These are phyloP conservation scores for Oscheius sp. DNA, from an alignment of 2,888 invertebrate genomes.

Conservation along the genomic window DNA sequence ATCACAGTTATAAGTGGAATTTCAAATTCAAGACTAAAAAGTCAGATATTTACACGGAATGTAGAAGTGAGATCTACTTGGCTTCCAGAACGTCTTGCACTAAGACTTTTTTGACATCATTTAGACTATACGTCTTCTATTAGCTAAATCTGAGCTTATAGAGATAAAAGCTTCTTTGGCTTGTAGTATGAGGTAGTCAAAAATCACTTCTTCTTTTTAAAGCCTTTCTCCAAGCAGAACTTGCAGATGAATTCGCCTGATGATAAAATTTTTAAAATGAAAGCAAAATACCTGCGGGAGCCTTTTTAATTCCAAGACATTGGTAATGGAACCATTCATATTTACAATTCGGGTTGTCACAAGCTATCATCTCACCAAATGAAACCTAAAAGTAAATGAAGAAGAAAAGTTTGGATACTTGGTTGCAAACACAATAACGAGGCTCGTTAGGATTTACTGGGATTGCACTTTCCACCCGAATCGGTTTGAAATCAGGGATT, in stretches of 20 bases:
- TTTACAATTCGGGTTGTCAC: constrained; percentile 82
- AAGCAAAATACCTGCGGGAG: constrained; percentile 35
- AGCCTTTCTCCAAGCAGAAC: constrained; percentile 72
- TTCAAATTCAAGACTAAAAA: no score
- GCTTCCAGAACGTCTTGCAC: no score
- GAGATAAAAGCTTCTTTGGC: no score
- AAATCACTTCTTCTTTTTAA: constrained; percentile 71
- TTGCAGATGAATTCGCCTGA: constrained; percentile 74
- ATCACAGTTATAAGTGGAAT: no score
- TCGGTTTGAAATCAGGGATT: constrained; percentile 26
- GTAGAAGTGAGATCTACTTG: no score
- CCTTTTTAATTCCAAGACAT: constrained; percentile 49
- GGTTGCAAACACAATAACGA: constrained; percentile 93
- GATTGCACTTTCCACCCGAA: constrained; percentile 71
- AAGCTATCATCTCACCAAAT: constrained; percentile 95
- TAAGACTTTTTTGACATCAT: no score
- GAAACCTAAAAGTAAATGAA: constrained; percentile 76
- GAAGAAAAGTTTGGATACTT: constrained; percentile 72
- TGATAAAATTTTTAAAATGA: not conserved
- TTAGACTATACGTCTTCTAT: no score
- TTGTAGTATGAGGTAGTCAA: not conserved
- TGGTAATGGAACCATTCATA: constrained; percentile 75
- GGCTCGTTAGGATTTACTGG: constrained; percentile 92
- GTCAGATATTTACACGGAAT: no score
- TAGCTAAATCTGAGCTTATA: no score